Evolutionary conservation across 2,113 vertebrate species (phyloP).

Genomic region (Apus apus): DNA sequence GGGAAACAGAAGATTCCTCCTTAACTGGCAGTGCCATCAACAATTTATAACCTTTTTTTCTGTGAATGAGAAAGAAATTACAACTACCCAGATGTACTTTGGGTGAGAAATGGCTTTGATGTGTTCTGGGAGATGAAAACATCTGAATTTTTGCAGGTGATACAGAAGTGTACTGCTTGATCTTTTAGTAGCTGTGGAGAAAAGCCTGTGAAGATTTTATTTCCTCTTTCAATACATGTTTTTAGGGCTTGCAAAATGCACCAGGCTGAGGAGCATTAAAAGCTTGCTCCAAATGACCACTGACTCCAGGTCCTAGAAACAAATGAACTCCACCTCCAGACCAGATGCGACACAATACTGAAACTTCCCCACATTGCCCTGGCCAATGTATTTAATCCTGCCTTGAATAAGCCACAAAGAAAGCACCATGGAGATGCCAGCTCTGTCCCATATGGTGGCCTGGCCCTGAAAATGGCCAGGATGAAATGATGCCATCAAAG

Average conservation of each 20-base stretch:
- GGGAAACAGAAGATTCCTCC: constrained; percentile 7
- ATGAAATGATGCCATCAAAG: background rate
- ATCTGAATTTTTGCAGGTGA: constrained; percentile 40
- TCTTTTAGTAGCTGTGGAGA: background rate
- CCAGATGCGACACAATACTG: background rate
- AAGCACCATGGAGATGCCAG: background rate
- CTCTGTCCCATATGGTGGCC: background rate
- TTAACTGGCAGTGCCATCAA: background rate
- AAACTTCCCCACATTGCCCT: background rate
- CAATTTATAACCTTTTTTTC: background rate
- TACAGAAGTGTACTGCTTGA: background rate
- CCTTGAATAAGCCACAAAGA: background rate
- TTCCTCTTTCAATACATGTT: background rate
- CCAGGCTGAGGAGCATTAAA: background rate
- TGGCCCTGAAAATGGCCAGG: background rate
- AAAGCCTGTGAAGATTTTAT: background rate
- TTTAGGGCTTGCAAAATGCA: background rate
- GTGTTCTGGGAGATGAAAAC: background rate
- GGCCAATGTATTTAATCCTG: background rate
- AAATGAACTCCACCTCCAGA: background rate
- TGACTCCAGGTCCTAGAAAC: background rate
- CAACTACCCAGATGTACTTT: background rate
- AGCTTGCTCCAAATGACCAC: background rate
- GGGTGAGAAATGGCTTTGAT: constrained; percentile 20
- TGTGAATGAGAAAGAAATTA: background rate